A percentile compares a stretch with the other conserved stretches of the same genome.
Conservation (phyloP, 2,113 vertebrate species). For the Saguinus imperator region DNA sequence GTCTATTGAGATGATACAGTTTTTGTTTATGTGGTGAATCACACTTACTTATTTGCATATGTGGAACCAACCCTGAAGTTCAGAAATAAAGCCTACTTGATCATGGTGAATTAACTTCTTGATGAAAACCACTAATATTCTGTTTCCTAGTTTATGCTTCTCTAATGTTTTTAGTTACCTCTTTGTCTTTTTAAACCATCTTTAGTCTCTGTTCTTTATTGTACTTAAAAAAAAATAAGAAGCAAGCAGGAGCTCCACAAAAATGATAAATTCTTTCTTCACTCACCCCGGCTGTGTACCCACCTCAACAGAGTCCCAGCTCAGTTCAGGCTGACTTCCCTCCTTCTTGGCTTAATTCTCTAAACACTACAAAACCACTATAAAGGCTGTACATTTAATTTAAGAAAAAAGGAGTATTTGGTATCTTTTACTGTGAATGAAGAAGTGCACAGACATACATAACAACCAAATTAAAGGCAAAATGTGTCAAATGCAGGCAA, state of each 20-base stretch:
- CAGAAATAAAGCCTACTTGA: too few relatives aligned
- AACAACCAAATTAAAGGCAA: background rate
- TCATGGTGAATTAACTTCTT: too few relatives aligned
- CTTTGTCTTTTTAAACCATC: conserved; percentile 5
- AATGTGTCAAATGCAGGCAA: background rate
- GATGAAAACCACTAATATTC: too few relatives aligned
- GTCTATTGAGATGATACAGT: too few relatives aligned
- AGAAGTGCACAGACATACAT: background rate
- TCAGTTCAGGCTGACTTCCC: background rate
- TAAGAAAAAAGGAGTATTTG: background rate
- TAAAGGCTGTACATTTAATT: background rate
- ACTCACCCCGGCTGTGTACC: background rate
- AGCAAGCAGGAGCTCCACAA: background rate
- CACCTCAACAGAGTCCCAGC: background rate
- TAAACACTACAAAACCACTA: background rate
- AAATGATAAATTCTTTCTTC: background rate
- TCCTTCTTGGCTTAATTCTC: background rate
- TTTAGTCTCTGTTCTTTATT: background rate
- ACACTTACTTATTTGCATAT: too few relatives aligned
- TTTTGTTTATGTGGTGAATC: too few relatives aligned
- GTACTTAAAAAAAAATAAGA: background rate
- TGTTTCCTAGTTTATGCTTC: background rate
- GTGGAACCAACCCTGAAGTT: too few relatives aligned
- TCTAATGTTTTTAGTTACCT: background rate
- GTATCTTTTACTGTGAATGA: background rate